Percentiles rank a stretch among this genome's conserved stretches.
Conservation (phyloP, 2,888 invertebrate genomes). For the Limenitis camilla region DNA sequence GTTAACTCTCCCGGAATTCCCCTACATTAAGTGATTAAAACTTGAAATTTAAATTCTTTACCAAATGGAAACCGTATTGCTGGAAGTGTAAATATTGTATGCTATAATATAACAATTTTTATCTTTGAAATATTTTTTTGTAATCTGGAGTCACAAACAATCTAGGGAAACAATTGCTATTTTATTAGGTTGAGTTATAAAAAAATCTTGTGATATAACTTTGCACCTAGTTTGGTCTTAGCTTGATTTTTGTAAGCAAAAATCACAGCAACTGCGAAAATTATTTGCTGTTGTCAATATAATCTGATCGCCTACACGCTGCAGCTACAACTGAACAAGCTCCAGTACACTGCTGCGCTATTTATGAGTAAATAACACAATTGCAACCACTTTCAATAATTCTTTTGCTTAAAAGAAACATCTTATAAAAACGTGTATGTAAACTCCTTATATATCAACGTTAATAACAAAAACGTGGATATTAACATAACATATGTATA, state of each 20-base stretch:
- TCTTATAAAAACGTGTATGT: conserved; percentile 7
- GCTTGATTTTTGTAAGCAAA: conserved; percentile 13
- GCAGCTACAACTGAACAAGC: conserved; percentile 23
- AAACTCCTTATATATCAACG: neutral
- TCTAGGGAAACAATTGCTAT: too few relatives aligned
- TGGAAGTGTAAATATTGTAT: too few relatives aligned
- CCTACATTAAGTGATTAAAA: too few relatives aligned
- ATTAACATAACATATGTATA: too few relatives aligned
- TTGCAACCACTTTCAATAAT: neutral
- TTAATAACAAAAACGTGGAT: neutral
- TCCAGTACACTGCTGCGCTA: conserved; percentile 14
- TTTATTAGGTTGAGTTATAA: neutral
- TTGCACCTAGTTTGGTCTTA: neutral
- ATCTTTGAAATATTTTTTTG: too few relatives aligned
- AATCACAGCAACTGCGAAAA: conserved; percentile 18
- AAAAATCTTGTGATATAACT: neutral
- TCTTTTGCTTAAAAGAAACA: neutral
- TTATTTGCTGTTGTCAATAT: conserved; percentile 22
- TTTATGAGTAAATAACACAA: conserved; percentile 19
- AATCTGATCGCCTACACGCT: conserved; percentile 24
- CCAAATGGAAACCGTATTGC: too few relatives aligned
- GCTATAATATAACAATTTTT: too few relatives aligned
- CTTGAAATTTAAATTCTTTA: too few relatives aligned
- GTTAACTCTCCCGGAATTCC: too few relatives aligned
- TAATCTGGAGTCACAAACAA: too few relatives aligned